Percentiles rank a stretch among this genome's conserved stretches.
phyloP scores from a whole-genome alignment of 2,797 vertebrate species.

The Pseudochaenichthys georgianus region DNA sequence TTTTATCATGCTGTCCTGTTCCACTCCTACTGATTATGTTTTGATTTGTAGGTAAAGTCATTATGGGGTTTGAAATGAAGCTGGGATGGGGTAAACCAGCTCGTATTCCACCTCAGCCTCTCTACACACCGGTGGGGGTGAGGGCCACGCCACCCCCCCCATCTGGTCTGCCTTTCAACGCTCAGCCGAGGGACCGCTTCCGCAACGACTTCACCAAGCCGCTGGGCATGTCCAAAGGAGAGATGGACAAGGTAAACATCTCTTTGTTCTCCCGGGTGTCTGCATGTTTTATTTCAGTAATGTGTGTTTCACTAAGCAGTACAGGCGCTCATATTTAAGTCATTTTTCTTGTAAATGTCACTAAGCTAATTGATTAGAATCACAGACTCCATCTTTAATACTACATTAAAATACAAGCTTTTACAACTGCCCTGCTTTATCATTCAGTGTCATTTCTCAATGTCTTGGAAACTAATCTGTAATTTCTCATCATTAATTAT shows the following conservation, averaged over 20 bases:
- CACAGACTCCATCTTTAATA: background rate
- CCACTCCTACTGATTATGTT: background rate
- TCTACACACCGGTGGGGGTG: constrained; percentile 86
- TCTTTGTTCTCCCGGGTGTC: constrained; percentile 3
- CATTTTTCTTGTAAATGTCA: background rate
- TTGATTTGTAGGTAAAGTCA: constrained; percentile 82
- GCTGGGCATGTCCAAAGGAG: constrained; percentile 78
- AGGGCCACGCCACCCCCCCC: constrained; percentile 85
- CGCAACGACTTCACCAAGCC: constrained; percentile 89
- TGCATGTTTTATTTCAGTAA: constrained; percentile 42
- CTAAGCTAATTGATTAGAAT: no score
- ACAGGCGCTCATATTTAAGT: background rate
- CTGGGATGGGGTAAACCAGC: constrained; percentile 89
- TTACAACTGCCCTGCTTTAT: background rate
- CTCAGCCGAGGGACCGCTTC: constrained; percentile 87
- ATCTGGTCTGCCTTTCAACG: constrained; percentile 88
- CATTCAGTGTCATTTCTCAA: background rate
- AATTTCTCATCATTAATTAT: background rate
- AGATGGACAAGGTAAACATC: constrained; percentile 85
- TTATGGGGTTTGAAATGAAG: constrained; percentile 91
- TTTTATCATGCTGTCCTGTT: background rate
- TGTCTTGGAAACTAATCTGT: constrained; percentile 7
- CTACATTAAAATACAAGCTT: background rate
- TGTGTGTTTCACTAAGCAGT: background rate
- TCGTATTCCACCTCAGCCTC: constrained; percentile 87